Base-by-base conservation (phyloP, 2,888 invertebrate genomes). In the Blastobasis adustella region DNA sequence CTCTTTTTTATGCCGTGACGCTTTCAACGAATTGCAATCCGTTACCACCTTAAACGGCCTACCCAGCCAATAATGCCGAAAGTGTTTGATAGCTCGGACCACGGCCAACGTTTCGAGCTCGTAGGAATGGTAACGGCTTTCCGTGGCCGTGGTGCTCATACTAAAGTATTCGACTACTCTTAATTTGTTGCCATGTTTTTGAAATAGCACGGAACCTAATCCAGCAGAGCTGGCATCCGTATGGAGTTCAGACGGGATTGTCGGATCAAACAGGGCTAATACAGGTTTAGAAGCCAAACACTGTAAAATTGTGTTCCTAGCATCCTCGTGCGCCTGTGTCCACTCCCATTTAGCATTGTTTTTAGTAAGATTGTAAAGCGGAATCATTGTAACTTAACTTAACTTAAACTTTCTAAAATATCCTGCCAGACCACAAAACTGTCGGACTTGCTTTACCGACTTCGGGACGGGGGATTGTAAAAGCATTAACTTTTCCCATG, bases 351-450 rank as follows among this genome's bases (percentile, higher is more conserved):
- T 49, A 6, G n/a, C 42, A n/a, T 52, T 50, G 0, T 7, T 10
- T 40, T 49, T 49, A 0, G 58, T 57, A 0, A 58, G 40, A 7
- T 49, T 36, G 43, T 56, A 56, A 0, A 58, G 10, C 0, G 56
- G 56, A 5, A 39, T 43, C 55, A 54, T 56, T n/a, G 6, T 10
- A 0, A 55, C 49, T 43, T 56, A 58, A 39, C 53, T 55, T 0
- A 56, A 56, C 0, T 56, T 42, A 36, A 55, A 57, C 23, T 51
- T 49, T 5, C 61, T 45, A 49, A 65, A 63, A 42, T 62, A 63
- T 1, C 58, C 52, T 0, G 61, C 61, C 2, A 63, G 43, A 1
- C 65, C 59, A 49, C 53, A 53, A 23, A 60, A 62, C 40, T 62
- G 60, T 38, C 63, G 5, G 8, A 40, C 6, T 40, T 40, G 40